Evolutionary conservation across 2,888 invertebrate genomes (phyloP).

Genomic region (Deilephila elpenor): DNA sequence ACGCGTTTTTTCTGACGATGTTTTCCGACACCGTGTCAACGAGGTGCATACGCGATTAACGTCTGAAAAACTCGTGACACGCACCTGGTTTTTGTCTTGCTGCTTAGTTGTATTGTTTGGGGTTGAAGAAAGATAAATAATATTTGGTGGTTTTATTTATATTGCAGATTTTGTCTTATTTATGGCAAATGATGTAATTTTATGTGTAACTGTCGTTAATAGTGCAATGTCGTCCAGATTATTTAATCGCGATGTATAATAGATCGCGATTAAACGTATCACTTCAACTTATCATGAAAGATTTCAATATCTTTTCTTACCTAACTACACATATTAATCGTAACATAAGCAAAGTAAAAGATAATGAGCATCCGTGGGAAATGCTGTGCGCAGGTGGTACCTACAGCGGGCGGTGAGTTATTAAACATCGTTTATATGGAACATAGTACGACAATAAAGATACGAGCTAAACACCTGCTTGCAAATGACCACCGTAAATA

Average conservation of each 20-base stretch:
- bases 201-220: too few relatives aligned
- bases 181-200: too few relatives aligned
- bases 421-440: constrained; percentile 20
- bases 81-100: neutral
- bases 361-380: constrained; percentile 3
- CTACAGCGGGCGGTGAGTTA: neutral
- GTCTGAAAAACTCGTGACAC: neutral
- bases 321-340: too few relatives aligned
- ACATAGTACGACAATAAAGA: constrained; percentile 9
- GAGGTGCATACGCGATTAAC: constrained; percentile 25
- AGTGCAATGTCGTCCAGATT: too few relatives aligned
- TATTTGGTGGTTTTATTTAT: too few relatives aligned
- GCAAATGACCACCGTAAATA: constrained; percentile 29
- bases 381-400: neutral
- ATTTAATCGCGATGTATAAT: too few relatives aligned
- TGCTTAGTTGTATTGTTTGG: neutral
- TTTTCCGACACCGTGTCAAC: constrained; percentile 16
- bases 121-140: too few relatives aligned
- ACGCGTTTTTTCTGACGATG: constrained; percentile 23
- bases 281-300: too few relatives aligned
- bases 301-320: too few relatives aligned
- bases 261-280: too few relatives aligned
- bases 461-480: constrained; percentile 33
- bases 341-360: neutral
- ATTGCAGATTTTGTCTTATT: too few relatives aligned